phyloP scores from a whole-genome alignment of 2,888 invertebrate genomes.

The Heliconius aoede region DNA sequence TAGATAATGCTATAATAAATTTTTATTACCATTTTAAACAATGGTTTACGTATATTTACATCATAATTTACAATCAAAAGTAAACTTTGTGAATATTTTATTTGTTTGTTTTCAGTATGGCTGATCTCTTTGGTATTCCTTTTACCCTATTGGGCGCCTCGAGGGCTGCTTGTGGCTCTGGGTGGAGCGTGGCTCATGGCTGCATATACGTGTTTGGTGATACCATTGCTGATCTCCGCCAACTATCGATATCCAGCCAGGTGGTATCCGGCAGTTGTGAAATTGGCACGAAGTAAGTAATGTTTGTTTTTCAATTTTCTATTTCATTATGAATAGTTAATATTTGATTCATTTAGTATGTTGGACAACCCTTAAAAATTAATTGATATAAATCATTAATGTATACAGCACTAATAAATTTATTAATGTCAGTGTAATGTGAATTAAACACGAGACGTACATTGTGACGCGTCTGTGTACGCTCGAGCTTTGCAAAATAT shows the following conservation, averaged over 20 bases:
- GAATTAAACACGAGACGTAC: background rate
- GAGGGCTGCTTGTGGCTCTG: constrained; percentile 85
- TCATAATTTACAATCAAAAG: background rate
- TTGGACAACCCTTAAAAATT: background rate
- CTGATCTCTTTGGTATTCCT: constrained; percentile 86
- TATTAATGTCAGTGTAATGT: background rate
- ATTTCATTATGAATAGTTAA: background rate
- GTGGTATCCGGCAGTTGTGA: constrained; percentile 83
- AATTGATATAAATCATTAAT: background rate
- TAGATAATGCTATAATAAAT: too few species aligned
- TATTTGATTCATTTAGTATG: background rate
- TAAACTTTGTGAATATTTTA: background rate
- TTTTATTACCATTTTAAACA: too few species aligned
- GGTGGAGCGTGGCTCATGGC: constrained; percentile 85
- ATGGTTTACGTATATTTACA: background rate
- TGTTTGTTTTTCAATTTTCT: background rate
- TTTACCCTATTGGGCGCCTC: constrained; percentile 85
- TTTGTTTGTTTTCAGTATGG: constrained; percentile 79
- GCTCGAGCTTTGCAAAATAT: too few species aligned
- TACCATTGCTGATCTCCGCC: constrained; percentile 87
- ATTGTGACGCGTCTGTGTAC: background rate
- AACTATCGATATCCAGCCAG: constrained; percentile 87
- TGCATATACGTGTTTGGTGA: constrained; percentile 86
- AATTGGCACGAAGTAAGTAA: constrained; percentile 82
- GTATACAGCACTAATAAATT: background rate